A percentile compares a stretch with the other conserved stretches of the same genome.
These are phyloP conservation scores for Coreius guichenoti DNA, from an alignment of 2,797 vertebrate genomes.

Conservation along the genomic window DNA sequence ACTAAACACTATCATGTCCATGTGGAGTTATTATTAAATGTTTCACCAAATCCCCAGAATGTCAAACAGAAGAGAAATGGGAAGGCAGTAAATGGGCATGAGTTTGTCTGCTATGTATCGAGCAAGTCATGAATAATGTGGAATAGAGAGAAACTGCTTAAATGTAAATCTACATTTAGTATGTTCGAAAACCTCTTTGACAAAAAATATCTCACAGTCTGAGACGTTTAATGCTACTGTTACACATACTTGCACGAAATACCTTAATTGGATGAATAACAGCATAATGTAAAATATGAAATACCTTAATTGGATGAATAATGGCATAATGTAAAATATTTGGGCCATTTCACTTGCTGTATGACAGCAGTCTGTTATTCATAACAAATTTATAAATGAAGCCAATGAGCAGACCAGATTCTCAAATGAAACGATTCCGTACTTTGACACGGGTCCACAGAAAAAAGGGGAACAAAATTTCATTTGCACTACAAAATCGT, in stretches of 20 bases:
- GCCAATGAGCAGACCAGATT: slow-evolving; percentile 3
- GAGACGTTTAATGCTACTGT: neutral
- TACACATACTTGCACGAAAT: neutral
- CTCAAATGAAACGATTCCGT: neutral
- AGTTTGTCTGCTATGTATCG: neutral
- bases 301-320: neutral
- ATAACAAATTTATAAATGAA: neutral
- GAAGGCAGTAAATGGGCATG: neutral
- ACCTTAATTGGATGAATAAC: neutral
- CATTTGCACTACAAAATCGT: slow-evolving; percentile 13
- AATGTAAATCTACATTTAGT: slow-evolving; percentile 12
- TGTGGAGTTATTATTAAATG: slow-evolving; percentile 7
- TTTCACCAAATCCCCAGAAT: slow-evolving; percentile 5
- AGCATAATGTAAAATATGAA: neutral
- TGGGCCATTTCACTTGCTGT: neutral
- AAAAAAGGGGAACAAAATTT: slow-evolving; percentile 2
- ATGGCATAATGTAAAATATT: neutral
- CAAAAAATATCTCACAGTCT: neutral
- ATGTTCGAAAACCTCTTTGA: neutral
- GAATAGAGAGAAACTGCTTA: neutral
- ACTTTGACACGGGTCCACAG: slow-evolving; percentile 18
- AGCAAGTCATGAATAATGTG: neutral
- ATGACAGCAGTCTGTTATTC: neutral
- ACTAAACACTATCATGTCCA: neutral
- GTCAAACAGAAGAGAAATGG: neutral